Base-by-base conservation (phyloP, 2,888 invertebrate species). In the Caenorhabditis sp. region DNA sequence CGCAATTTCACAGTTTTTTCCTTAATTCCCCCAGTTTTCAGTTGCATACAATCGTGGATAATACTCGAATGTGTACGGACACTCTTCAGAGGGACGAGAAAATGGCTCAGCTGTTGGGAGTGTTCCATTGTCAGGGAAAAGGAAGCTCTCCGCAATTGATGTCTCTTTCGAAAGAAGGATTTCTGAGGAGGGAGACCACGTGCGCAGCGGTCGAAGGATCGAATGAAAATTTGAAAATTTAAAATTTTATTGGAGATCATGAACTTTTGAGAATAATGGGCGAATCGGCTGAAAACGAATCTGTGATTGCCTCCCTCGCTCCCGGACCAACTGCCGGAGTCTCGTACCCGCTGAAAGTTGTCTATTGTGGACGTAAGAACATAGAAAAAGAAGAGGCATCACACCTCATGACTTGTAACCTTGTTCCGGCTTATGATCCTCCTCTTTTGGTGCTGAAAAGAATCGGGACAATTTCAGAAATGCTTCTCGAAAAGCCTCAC, bases 71-170 rank as follows among this genome's bases (percentile, higher is more conserved):
- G 70, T 87, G 87, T 53, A 81, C 84, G 37, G 87, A 88, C 61
- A 87, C 85, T 7, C 66, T 88, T 22, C 85, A 86, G 50, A 61
- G 79, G 58, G 83, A 86, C 52, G 85, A 87, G 63, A 85, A 84
- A 50, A 61, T 48, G 37, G 22, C 76, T 7, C 58, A 80, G 30
- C 58, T 82, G 17, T 70, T 87, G 30, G 87, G 85, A 30, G 78
- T 86, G 8, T 89, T 83, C 68, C 65, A 68, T 39, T 89, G 89
- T 55, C 89, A 89, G 61, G 79, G 82, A 24, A 87, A 85, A 45
- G 86, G 83, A 37, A 86, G 86, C 52, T 80, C 86, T 11, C 82
- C 89, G 0, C 88, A 88, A 78, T 88, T 35, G 58, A 89, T 89
- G 75, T 89, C 89, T 0, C 59, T 87, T 37, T 84, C 85, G 26